Percentiles rank a stretch among this genome's conserved stretches.
These are phyloP conservation scores for Zootoca vivipara DNA, from an alignment of 2,113 vertebrate genomes.

Conservation along the genomic window DNA sequence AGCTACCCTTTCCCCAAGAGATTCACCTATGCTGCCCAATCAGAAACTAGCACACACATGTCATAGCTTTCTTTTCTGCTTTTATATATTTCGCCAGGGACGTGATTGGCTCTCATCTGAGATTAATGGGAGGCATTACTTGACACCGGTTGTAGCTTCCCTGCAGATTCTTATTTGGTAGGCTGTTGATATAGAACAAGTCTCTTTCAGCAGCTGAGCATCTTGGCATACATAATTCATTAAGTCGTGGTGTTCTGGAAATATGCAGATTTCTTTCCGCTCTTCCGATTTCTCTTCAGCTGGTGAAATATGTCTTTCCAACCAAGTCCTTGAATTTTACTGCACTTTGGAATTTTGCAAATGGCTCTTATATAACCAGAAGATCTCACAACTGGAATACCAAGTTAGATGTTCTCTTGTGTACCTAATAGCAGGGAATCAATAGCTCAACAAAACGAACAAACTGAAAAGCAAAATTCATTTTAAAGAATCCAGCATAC, in stretches of 20 bases:
- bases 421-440: slow-evolving; percentile 64
- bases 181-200: slow-evolving; percentile 82
- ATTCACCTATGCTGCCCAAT: slow-evolving; percentile 77
- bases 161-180: slow-evolving; percentile 88
- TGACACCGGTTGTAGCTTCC: slow-evolving; percentile 77
- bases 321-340: slow-evolving; percentile 62
- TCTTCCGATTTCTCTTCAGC: slow-evolving; percentile 72
- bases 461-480: slow-evolving; percentile 36
- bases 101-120: slow-evolving; percentile 80
- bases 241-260: slow-evolving; percentile 75
- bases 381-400: slow-evolving; percentile 67
- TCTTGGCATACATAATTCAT: slow-evolving; percentile 91
- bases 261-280: slow-evolving; percentile 78
- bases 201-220: slow-evolving; percentile 82
- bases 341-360: slow-evolving; percentile 74
- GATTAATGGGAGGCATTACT: slow-evolving; percentile 74
- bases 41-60: slow-evolving; percentile 45
- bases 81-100: slow-evolving; percentile 46
- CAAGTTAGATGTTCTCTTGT: slow-evolving; percentile 63
- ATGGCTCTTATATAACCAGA: slow-evolving; percentile 72
- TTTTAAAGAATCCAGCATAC: slow-evolving; percentile 16
- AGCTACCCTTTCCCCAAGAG: slow-evolving; percentile 65
- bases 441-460: slow-evolving; percentile 59
- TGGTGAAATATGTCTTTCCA: slow-evolving; percentile 65
- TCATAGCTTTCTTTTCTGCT: slow-evolving; percentile 52